Conservation (phyloP, 2,797 vertebrate species). For the Artibeus jamaicensis region DNA sequence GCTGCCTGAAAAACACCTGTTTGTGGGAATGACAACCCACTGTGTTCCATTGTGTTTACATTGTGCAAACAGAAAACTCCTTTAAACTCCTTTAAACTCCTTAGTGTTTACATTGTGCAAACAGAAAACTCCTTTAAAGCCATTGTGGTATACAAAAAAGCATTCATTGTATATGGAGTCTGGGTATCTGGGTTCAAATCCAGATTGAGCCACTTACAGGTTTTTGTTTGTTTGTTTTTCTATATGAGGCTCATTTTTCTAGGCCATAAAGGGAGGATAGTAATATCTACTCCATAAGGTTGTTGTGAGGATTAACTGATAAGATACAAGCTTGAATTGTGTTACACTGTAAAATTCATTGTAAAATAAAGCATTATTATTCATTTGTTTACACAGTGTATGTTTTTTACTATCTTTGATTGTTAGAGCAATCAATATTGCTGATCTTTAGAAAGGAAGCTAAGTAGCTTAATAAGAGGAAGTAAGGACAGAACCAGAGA, state of each 20-base stretch:
- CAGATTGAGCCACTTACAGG: neutral
- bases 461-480: neutral
- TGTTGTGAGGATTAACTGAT: constrained; percentile 8
- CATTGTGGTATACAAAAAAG: neutral
- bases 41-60: neutral
- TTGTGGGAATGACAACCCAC: constrained; percentile 69
- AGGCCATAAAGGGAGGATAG: neutral
- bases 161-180: neutral
- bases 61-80: neutral
- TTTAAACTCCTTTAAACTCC: no score
- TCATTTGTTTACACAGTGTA: constrained; percentile 17
- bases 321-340: neutral
- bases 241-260: constrained; percentile 26
- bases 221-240: neutral
- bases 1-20: constrained; percentile 71
- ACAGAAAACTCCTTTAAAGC: neutral
- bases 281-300: neutral
- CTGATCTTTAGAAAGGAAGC: constrained; percentile 6
- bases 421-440: neutral
- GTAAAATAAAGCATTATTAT: neutral
- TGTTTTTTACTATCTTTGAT: neutral
- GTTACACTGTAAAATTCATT: constrained; percentile 4
- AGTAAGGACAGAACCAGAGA: constrained; percentile 24
- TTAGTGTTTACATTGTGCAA: neutral
- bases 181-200: neutral